A percentile compares a stretch with the other conserved stretches of the same genome.
Conservation (phyloP, 2,797 vertebrate genomes). For the Fringilla coelebs region DNA sequence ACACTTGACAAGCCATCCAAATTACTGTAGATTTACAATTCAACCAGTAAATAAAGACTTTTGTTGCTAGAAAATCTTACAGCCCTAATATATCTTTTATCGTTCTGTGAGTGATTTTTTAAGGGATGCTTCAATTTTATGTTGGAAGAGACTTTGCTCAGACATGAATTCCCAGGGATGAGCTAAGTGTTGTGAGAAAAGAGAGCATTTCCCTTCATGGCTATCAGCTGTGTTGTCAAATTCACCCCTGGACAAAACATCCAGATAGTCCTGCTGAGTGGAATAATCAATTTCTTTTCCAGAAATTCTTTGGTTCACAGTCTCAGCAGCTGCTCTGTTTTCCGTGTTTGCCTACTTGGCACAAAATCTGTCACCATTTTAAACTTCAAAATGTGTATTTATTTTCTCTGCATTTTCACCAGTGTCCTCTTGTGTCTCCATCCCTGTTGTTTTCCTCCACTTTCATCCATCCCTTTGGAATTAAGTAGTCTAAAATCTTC, state of each 20-base stretch:
- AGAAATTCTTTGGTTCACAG: constrained; percentile 8
- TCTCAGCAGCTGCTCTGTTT: not conserved
- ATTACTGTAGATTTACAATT: not conserved
- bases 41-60: not conserved
- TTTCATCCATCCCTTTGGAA: not conserved
- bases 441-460: not conserved
- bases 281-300: constrained; percentile 24
- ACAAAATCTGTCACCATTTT: not conserved
- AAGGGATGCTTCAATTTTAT: not conserved
- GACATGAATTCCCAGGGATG: not conserved
- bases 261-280: not conserved
- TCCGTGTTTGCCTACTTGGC: not conserved
- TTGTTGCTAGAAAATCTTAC: not conserved
- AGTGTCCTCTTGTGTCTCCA: not conserved
- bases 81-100: not conserved
- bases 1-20: not conserved
- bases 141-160: not conserved
- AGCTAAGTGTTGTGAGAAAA: not conserved
- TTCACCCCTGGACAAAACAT: not conserved
- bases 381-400: not conserved
- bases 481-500: not conserved
- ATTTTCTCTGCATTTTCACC: not conserved
- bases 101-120: not conserved
- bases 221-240: not conserved
- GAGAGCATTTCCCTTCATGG: not conserved